Percentiles rank a stretch among this genome's conserved stretches.
Conservation (phyloP, 2,113 vertebrate species). For the Thymallus thymallus region DNA sequence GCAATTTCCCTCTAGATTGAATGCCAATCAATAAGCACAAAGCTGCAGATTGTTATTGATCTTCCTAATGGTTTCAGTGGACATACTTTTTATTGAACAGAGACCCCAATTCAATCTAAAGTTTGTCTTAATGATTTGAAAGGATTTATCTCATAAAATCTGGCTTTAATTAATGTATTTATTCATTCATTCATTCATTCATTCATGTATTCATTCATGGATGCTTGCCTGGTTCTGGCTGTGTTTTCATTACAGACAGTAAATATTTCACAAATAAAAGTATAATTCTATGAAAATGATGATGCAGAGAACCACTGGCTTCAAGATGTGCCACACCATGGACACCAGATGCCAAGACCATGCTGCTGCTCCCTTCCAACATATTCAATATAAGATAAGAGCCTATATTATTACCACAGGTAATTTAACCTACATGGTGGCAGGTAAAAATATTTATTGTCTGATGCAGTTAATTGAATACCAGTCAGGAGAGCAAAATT, state of each 20-base stretch:
- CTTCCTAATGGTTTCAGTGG: conserved; percentile 17
- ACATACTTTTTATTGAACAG: not conserved
- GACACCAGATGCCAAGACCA: conserved; percentile 46
- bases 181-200: not conserved
- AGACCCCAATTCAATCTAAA: conserved; percentile 6
- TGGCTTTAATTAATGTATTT: not conserved
- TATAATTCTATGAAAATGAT: not conserved
- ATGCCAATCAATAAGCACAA: conserved; percentile 20
- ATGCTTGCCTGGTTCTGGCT: not conserved
- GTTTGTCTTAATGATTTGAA: not conserved
- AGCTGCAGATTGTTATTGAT: conserved; percentile 26
- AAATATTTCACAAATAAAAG: not conserved
- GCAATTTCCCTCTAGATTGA: conserved; percentile 18
- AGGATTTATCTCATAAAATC: conserved; percentile 1
- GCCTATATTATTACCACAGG: conserved; percentile 58
- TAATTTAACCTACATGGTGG: conserved; percentile 49
- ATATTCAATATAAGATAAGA: conserved; percentile 59
- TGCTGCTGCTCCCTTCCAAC: conserved; percentile 45
- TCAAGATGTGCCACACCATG: conserved; percentile 46
- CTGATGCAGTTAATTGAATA: conserved; percentile 29
- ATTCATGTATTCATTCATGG: not conserved
- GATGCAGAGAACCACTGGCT: conserved; percentile 36
- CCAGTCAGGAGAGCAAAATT: conserved; percentile 26
- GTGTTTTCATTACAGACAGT: not conserved
- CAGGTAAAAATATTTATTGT: conserved; percentile 33